Percentiles rank a stretch among this genome's conserved stretches.
Evolutionary conservation across 1,140 invertebrate genomes (phyloP).

Genomic region (Oryctes rhinoceros): DNA sequence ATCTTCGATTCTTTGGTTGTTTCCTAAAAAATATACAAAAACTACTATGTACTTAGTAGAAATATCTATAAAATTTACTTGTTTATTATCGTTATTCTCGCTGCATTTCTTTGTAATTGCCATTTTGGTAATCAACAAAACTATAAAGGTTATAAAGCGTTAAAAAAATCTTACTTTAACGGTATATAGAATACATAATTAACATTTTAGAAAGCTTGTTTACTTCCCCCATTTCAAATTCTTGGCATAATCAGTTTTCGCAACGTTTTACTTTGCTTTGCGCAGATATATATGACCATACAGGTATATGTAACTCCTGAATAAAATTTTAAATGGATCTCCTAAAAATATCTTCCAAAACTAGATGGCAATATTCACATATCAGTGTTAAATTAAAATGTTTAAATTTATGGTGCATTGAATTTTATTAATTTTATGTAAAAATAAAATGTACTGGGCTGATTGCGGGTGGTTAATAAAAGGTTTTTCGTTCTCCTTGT

Average conservation of each 20-base stretch:
- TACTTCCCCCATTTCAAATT: neutral
- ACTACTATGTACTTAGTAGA: neutral
- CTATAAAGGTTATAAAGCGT: neutral
- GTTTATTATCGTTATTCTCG: neutral
- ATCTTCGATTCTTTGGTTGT: neutral
- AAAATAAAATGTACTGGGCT: too few relatives aligned
- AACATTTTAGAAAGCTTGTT: constrained; percentile 10
- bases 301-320: too few relatives aligned
- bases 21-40: neutral
- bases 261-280: neutral
- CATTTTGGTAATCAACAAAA: neutral
- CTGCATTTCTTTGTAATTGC: neutral
- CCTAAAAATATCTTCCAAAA: too few relatives aligned
- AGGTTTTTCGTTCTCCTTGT: too few relatives aligned
- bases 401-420: too few relatives aligned
- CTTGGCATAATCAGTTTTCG: neutral
- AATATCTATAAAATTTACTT: neutral
- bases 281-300: too few relatives aligned
- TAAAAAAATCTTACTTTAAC: neutral
- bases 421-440: too few relatives aligned
- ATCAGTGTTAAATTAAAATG: too few relatives aligned
- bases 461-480: too few relatives aligned
- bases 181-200: neutral
- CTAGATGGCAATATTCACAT: too few relatives aligned
- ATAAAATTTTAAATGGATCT: too few relatives aligned